Base-by-base conservation (phyloP, 2,113 vertebrate genomes). In the Ciconia boyciana region DNA sequence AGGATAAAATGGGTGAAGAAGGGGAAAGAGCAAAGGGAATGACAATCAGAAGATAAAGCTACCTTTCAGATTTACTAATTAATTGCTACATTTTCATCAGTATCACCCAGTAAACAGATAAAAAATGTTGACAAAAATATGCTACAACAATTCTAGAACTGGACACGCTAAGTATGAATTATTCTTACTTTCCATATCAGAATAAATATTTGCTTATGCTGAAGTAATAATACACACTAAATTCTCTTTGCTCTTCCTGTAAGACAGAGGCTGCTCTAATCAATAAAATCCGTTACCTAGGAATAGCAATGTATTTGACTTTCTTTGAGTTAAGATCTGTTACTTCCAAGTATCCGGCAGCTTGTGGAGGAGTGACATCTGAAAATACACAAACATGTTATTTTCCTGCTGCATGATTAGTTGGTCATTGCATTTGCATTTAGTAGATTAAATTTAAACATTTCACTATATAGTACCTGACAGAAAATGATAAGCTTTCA, bases 301-400 rank as follows among this genome's bases (percentile, higher is more conserved):
- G 99, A 78, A 99, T 97, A 49, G 99, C 98, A 93, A 99, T 98
- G 70, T 99, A 99, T 97, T 99, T 99, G 71, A 99, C 96, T 97
- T 99, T 99, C 96, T 99, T 99, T 70, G 98, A 98, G 95, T 98
- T 99, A 81, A 99, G 98, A 93, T 99, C 99, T 13, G 99, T 99
- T 93, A 99, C 98, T 97, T 99, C 99, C 98, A 99, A 97, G 95
- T 99, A 99, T 24, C 99, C 99, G 74, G 99, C 98, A 36, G 98
- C 97, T 96, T 98, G 92, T 41, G 99, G 99, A 83, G 99, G 99
- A 20, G 98, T 98, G 76, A 98, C 97, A 94, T 98, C 99, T 99
- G 98, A 76, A 97, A 93, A 95, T 48, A 93, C 96, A 96, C 75
- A 96, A 95, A 81, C 46, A 39, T 13, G 32, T 96, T 78, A 88